These are phyloP conservation scores for Drosophila crucigera DNA, from an alignment of 2,888 invertebrate genomes.

Conservation along the genomic window DNA sequence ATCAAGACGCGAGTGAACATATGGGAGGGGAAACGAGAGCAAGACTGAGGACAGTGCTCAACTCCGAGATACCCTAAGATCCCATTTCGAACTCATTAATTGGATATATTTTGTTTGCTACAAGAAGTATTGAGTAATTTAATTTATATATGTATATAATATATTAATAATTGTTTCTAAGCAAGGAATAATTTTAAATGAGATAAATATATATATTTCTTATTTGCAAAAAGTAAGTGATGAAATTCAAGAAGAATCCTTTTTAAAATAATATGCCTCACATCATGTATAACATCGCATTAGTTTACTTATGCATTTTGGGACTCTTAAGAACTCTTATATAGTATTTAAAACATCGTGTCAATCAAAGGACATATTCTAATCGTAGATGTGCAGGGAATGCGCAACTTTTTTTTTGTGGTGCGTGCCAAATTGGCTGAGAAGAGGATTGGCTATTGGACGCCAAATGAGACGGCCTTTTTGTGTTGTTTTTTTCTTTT, in stretches of 20 bases:
- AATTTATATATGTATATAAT: no score
- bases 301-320: neutral
- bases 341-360: neutral
- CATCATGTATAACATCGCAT: no score
- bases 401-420: slow-evolving; percentile 19
- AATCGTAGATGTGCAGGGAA: slow-evolving; percentile 1
- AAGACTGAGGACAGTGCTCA: no score
- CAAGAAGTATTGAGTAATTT: neutral
- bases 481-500: slow-evolving; percentile 6
- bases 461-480: slow-evolving; percentile 26
- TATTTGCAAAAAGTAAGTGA: neutral
- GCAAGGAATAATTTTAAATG: neutral
- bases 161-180: no score
- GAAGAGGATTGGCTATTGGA: slow-evolving; percentile 29
- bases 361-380: neutral
- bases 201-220: neutral
- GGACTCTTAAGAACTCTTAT: neutral
- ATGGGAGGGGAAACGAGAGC: neutral
- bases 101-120: neutral
- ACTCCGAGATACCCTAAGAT: slow-evolving; percentile 9
- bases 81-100: neutral
- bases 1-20: slow-evolving; percentile 29
- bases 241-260: neutral
- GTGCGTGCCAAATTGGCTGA: slow-evolving; percentile 65
- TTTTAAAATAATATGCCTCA: neutral